Percentiles rank a stretch among this genome's conserved stretches.
Conservation (phyloP, 2,888 invertebrate genomes). For the Agrochola lychnidis region DNA sequence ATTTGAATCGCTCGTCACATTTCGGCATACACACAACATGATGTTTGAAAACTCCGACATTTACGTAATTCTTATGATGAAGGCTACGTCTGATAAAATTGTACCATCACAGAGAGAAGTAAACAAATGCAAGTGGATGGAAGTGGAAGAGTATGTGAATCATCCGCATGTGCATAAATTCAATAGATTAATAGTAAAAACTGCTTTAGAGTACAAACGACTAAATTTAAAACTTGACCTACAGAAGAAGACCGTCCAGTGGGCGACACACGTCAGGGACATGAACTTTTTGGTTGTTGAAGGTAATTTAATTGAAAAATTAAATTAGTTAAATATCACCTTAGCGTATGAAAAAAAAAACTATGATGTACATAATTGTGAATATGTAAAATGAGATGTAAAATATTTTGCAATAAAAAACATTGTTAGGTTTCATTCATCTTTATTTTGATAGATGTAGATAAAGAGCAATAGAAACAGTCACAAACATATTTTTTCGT, state of each 20-base stretch:
- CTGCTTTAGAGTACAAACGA: slow-evolving; percentile 92
- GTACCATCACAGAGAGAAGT: slow-evolving; percentile 94
- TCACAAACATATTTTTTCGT: slow-evolving; percentile 14
- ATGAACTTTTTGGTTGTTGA: slow-evolving; percentile 81
- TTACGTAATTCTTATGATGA: slow-evolving; percentile 94
- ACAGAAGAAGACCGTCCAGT: slow-evolving; percentile 86
- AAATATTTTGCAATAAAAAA: slow-evolving; percentile 31
- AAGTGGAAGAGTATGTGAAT: slow-evolving; percentile 92
- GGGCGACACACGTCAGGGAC: slow-evolving; percentile 78
- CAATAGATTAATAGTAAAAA: slow-evolving; percentile 92
- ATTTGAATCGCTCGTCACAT: slow-evolving; percentile 94
- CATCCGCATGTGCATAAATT: slow-evolving; percentile 94
- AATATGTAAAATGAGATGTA: slow-evolving; percentile 25
- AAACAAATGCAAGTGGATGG: slow-evolving; percentile 95
- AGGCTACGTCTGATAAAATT: slow-evolving; percentile 92
- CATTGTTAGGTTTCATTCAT: slow-evolving; percentile 18
- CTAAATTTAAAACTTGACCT: slow-evolving; percentile 91
- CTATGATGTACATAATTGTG: slow-evolving; percentile 35
- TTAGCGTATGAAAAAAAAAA: no score
- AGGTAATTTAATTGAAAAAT: slow-evolving; percentile 60
- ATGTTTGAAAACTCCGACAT: slow-evolving; percentile 96
- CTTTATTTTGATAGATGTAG: slow-evolving; percentile 41
- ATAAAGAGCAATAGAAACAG: slow-evolving; percentile 14
- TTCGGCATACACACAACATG: slow-evolving; percentile 95
- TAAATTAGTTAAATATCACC: no score